phyloP scores from a whole-genome alignment of 2,113 vertebrate species.

The Vanacampus margaritifer region DNA sequence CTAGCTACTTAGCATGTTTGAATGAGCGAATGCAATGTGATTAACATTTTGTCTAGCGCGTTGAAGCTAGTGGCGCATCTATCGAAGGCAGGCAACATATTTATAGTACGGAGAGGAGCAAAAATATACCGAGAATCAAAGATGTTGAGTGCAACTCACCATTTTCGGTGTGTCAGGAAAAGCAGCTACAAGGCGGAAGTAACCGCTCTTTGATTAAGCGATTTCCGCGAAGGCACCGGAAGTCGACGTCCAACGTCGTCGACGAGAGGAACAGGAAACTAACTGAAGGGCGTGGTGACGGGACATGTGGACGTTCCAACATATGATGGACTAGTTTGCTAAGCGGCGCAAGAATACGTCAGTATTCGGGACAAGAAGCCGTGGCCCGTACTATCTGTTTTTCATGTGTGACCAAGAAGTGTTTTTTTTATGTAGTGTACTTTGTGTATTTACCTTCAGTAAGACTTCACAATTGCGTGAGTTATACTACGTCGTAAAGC shows the following conservation, averaged over 20 bases:
- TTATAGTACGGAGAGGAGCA: not conserved
- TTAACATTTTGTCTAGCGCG: not conserved
- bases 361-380: too few relatives aligned
- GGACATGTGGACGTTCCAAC: too few relatives aligned
- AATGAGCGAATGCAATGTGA: not conserved
- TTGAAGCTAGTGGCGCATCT: not conserved
- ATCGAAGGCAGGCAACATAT: not conserved
- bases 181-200: slow-evolving; percentile 67
- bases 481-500: too few relatives aligned
- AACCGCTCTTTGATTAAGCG: slow-evolving; percentile 30
- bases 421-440: too few relatives aligned
- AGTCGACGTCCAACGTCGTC: not conserved
- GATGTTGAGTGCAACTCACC: slow-evolving; percentile 51
- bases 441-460: too few relatives aligned
- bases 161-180: slow-evolving; percentile 55
- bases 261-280: not conserved
- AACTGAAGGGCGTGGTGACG: not conserved
- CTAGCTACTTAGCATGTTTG: slow-evolving; percentile 5
- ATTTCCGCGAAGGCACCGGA: slow-evolving; percentile 49
- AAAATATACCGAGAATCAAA: not conserved
- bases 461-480: too few relatives aligned
- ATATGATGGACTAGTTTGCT: too few relatives aligned
- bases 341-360: too few relatives aligned
- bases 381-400: too few relatives aligned
- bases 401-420: too few relatives aligned